These are phyloP conservation scores for Cyrtonyx montezumae DNA, from an alignment of 2,113 vertebrate genomes.

Conservation along the genomic window DNA sequence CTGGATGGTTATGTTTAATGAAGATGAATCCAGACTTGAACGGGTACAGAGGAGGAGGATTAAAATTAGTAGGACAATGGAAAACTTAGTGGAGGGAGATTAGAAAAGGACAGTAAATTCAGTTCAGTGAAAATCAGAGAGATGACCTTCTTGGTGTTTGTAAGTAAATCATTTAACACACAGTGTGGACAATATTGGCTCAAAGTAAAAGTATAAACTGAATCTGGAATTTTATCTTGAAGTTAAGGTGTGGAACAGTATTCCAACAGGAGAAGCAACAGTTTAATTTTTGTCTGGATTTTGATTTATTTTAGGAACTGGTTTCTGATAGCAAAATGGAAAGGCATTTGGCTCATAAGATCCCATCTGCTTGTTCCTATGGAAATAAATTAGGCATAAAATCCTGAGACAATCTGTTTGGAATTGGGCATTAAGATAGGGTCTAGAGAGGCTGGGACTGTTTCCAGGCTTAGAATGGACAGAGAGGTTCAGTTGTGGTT, in stretches of 20 bases:
- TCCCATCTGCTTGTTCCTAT: neutral
- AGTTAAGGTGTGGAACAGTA: neutral
- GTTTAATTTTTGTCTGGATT: neutral
- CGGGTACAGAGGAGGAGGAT: neutral
- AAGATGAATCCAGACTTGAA: neutral
- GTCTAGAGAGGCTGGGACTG: neutral
- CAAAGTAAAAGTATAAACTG: neutral
- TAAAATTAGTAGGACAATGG: neutral
- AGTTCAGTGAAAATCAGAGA: neutral
- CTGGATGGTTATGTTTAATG: neutral
- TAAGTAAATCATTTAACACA: neutral
- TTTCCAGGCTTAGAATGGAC: neutral
- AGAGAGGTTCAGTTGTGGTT: neutral
- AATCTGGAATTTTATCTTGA: neutral
- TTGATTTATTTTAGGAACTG: neutral
- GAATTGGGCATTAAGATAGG: neutral
- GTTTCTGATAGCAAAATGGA: neutral
- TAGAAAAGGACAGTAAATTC: neutral
- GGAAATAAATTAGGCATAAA: neutral
- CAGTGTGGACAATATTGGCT: neutral
- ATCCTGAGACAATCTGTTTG: neutral
- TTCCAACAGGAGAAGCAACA: neutral
- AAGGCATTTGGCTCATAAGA: neutral
- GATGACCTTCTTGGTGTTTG: neutral
- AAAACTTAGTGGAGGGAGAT: neutral